Evolutionary conservation across 64 coral and sea anemone species (phyloP).

Genomic region (Pocillopora verrucosa): DNA sequence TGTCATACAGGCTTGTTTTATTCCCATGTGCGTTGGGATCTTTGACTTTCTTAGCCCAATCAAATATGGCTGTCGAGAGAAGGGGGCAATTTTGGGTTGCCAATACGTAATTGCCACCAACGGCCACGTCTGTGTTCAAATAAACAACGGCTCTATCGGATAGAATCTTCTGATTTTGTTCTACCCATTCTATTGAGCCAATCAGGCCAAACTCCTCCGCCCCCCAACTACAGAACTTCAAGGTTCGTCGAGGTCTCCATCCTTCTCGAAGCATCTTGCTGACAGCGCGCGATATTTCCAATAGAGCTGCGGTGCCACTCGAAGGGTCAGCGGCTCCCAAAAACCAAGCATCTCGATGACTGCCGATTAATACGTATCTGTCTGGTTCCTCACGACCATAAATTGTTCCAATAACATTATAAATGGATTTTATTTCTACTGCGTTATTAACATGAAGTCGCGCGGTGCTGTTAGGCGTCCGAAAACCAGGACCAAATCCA

Average conservation of each 20-base stretch:
- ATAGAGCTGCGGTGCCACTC: conserved; percentile 76
- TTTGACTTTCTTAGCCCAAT: conserved; percentile 45
- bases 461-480: too few species aligned
- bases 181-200: conserved; percentile 91
- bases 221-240: conserved; percentile 92
- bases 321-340: conserved; percentile 80
- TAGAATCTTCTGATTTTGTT: conserved; percentile 80
- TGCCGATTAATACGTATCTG: neutral
- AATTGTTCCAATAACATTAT: too few species aligned
- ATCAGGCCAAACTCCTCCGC: conserved; percentile 93
- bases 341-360: conserved; percentile 78
- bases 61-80: conserved; percentile 34
- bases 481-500: too few species aligned
- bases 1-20: conserved; percentile 55
- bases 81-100: conserved; percentile 18
- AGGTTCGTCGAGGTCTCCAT: conserved; percentile 86
- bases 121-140: conserved; percentile 52
- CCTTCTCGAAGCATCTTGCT: conserved; percentile 51
- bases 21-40: neutral
- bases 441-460: too few species aligned
- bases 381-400: too few species aligned
- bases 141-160: conserved; percentile 82
- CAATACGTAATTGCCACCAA: conserved; percentile 31
- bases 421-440: too few species aligned
- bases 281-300: conserved; percentile 77